A percentile compares a stretch with the other conserved stretches of the same genome.
phyloP scores from a whole-genome alignment of 2,113 vertebrate species.

The Oxyruncus cristatus region DNA sequence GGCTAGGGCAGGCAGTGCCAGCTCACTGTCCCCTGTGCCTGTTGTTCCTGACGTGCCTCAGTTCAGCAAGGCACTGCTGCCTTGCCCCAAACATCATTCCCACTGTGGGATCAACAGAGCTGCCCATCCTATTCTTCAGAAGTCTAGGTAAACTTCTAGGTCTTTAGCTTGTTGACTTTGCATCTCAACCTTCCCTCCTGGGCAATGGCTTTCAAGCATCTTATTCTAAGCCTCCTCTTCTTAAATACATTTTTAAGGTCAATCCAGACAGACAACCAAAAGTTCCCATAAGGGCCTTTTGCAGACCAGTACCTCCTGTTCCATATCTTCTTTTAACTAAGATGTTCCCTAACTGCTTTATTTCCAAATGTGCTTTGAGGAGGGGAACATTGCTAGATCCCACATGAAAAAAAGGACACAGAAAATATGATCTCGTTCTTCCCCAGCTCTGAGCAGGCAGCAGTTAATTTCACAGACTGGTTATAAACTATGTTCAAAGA shows the following conservation, averaged over 20 bases:
- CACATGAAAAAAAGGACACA: not conserved
- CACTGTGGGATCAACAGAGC: not conserved
- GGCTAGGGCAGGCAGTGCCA: not conserved
- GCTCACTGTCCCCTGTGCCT: not conserved
- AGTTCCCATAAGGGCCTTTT: not conserved
- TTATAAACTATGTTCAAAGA: conserved; percentile 47
- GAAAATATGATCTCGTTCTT: not conserved
- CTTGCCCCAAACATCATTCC: not conserved
- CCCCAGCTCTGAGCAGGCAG: not conserved
- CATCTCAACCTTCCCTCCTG: not conserved
- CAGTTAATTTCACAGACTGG: conserved; percentile 59
- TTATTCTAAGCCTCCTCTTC: not conserved
- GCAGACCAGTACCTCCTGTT: not conserved
- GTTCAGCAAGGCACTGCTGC: not conserved
- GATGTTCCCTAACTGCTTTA: not conserved
- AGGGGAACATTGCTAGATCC: not conserved
- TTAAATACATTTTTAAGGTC: not conserved
- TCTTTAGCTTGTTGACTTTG: not conserved
- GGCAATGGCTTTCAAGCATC: not conserved
- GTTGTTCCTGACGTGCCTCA: rapidly evolving
- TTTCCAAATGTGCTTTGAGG: not conserved
- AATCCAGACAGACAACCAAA: not conserved
- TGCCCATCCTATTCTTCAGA: not conserved
- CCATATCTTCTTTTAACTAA: not conserved
- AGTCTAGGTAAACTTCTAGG: not conserved